Evolutionary conservation across 2,888 invertebrate species (phyloP).

Genomic region (Diploptera punctata): DNA sequence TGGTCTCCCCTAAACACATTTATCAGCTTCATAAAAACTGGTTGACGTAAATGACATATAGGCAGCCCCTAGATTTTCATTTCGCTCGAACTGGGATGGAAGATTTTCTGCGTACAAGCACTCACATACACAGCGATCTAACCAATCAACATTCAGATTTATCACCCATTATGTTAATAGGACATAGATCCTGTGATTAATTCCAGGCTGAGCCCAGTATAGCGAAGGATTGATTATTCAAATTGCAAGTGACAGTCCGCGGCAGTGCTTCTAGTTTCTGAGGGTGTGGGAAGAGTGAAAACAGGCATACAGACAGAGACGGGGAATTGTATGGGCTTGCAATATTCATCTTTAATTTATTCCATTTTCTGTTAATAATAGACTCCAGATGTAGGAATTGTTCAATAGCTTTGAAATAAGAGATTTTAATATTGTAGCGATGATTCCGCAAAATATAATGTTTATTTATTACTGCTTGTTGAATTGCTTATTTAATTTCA

Average conservation of each 20-base stretch:
- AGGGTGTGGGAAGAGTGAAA: background rate
- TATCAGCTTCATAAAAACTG: no score
- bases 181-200: slow-evolving; percentile 19
- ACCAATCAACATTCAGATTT: slow-evolving; percentile 15
- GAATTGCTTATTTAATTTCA: slow-evolving; percentile 8
- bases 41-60: background rate
- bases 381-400: no score
- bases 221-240: slow-evolving; percentile 23
- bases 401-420: no score
- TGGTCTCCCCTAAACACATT: no score
- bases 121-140: background rate
- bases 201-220: background rate
- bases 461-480: background rate
- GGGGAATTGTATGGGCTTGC: background rate
- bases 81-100: background rate
- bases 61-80: background rate
- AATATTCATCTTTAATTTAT: background rate
- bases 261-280: background rate
- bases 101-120: background rate
- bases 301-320: background rate
- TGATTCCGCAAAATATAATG: background rate
- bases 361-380: background rate
- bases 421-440: background rate
- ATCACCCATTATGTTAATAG: slow-evolving; percentile 23
- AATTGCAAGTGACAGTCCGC: slow-evolving; percentile 9